These are phyloP conservation scores for Phortica variegata DNA, from an alignment of 1,140 invertebrate genomes.

Conservation along the genomic window DNA sequence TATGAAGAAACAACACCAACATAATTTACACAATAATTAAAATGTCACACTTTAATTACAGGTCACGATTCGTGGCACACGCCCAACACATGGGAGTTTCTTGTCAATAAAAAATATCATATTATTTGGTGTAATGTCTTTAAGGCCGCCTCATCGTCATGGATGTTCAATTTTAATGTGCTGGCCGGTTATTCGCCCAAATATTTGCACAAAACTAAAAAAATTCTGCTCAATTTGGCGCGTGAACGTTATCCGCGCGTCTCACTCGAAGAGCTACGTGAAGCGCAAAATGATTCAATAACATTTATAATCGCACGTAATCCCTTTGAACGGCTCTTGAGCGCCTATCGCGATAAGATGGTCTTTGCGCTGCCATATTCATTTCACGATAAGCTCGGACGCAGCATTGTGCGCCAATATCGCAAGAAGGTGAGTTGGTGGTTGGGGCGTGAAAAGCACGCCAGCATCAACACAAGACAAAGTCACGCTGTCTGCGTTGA, in stretches of 20 bases:
- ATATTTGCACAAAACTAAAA: slow-evolving; percentile 73
- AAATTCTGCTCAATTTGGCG: slow-evolving; percentile 74
- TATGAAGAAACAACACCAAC: neutral
- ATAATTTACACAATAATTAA: neutral
- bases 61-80: slow-evolving; percentile 68
- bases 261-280: slow-evolving; percentile 62
- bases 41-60: slow-evolving; percentile 21
- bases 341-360: slow-evolving; percentile 87
- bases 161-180: slow-evolving; percentile 87
- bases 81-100: slow-evolving; percentile 81
- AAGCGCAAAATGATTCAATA: slow-evolving; percentile 63
- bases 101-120: slow-evolving; percentile 76
- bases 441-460: neutral
- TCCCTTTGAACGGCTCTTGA: slow-evolving; percentile 84
- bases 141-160: slow-evolving; percentile 83
- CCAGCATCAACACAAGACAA: neutral
- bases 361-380: slow-evolving; percentile 78
- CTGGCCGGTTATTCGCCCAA: slow-evolving; percentile 77
- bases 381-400: slow-evolving; percentile 75
- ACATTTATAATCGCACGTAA: slow-evolving; percentile 86
- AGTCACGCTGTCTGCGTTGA: neutral
- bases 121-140: slow-evolving; percentile 85
- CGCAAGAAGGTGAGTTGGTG: slow-evolving; percentile 59
- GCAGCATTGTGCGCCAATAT: slow-evolving; percentile 73
- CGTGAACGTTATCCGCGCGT: slow-evolving; percentile 76